Evolutionary conservation across 2,113 vertebrate genomes (phyloP).

Genomic region (Pyxicephalus adspersus): DNA sequence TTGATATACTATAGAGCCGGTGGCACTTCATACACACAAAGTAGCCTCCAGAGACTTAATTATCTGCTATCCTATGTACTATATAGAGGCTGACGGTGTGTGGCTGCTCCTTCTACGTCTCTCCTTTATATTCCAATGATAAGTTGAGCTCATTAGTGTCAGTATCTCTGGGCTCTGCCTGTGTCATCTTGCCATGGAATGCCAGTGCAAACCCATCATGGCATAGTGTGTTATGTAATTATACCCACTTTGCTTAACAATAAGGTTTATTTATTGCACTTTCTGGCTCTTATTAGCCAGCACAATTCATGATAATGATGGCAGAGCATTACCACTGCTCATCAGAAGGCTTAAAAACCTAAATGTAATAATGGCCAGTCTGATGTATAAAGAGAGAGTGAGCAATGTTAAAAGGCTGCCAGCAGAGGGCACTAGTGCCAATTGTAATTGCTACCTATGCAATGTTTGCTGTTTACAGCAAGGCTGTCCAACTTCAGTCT

Average conservation of each 20-base stretch:
- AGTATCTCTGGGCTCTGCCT: background rate
- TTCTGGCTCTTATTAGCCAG: background rate
- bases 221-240: background rate
- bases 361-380: no score
- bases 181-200: background rate
- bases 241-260: background rate
- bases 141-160: constrained; percentile 24
- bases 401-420: no score
- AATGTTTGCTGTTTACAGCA: no score
- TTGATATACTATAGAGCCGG: background rate
- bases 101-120: background rate
- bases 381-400: no score
- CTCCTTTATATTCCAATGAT: constrained; percentile 9
- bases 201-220: background rate
- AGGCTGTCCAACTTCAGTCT: no score
- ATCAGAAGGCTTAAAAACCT: no score
- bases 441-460: no score
- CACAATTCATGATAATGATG: background rate
- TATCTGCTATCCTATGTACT: background rate
- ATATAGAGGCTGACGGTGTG: background rate
- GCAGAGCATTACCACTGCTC: background rate
- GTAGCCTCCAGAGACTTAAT: background rate
- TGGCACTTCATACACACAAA: background rate
- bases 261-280: constrained; percentile 16
- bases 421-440: no score